Evolutionary conservation across 2,797 vertebrate genomes (phyloP), one percentile per base, ranked within the genome.

Genomic region (Coregonus suidteri): DNA sequence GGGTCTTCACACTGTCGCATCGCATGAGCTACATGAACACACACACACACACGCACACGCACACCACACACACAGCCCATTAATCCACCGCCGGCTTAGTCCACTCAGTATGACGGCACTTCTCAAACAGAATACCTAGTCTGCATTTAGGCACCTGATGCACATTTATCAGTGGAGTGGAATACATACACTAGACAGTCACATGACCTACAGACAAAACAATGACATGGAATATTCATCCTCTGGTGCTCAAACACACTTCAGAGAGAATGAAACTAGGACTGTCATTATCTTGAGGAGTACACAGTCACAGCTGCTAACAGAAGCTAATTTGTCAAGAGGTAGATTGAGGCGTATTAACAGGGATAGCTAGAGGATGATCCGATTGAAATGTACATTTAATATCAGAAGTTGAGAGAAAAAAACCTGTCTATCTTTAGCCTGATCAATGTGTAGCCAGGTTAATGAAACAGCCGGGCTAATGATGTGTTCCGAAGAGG

Each of bases 1-100:
- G 96, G 79, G 95, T 79, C 71, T 93, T 93, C 82, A 94, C 84
- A 2, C 92, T 97, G 89, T 98, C 97, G 3, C 95, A 97, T 47
- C 95, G 93, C 96, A 99, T 98, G 77, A 99, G 95, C 98, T 99
- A 93, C 75, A 90, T 91, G 34, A 77, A 15, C 62, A 75, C 47
- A 76, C 14, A 15, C 69, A 66, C 68, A 77, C 73, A 72, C 53
- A 54, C 16, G 4, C 53, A 54, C 53, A 51, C 47, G n/a, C 20
- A 20, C 31, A 52, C 72, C 31, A 52, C 72, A 35, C 64, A 75
- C 66, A 71, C 34, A 75, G 9, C 5, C 18, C 4, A 59, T 53
- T 76, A 47, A 65, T 15, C 47, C 75, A 74, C 64, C 1, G 18
- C 51, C 3, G 11, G 11, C 6, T 16, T n/a, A 6, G 6, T 73